A percentile compares a stretch with the other conserved stretches of the same genome.
Evolutionary conservation across 2,113 vertebrate genomes (phyloP).

Genomic region (Antigone vipio): DNA sequence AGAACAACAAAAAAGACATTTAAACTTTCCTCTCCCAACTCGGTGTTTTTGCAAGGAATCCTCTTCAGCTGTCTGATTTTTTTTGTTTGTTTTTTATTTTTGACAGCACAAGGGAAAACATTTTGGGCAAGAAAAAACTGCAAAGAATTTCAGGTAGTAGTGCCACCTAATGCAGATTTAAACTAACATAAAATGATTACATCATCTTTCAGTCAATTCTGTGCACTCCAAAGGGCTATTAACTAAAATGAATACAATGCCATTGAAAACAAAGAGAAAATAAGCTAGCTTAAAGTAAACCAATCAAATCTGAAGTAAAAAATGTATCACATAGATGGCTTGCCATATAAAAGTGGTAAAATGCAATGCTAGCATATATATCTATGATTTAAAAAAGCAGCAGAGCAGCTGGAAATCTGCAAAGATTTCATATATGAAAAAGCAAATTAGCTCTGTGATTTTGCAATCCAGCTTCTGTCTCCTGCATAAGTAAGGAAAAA

Average conservation of each 20-base stretch:
- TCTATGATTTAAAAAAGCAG: background rate
- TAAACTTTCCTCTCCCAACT: background rate
- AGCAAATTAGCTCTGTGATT: background rate
- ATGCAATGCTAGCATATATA: background rate
- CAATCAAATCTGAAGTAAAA: background rate
- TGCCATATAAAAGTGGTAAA: background rate
- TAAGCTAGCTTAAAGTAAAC: background rate
- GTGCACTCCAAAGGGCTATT: background rate
- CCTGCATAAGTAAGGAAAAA: background rate
- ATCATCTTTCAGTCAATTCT: background rate
- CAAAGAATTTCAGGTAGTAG: background rate
- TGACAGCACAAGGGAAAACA: background rate
- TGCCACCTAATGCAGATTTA: background rate
- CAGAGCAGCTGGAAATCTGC: background rate
- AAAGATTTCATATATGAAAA: background rate
- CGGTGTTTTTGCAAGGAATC: background rate
- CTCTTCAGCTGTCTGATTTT: background rate
- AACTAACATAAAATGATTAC: background rate
- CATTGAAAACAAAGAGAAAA: background rate
- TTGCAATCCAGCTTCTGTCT: background rate
- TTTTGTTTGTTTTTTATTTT: background rate
- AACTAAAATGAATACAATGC: background rate
- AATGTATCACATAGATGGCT: background rate
- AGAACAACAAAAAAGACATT: background rate
- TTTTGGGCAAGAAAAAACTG: background rate